Evolutionary conservation across 2,113 vertebrate species (phyloP).

Genomic region (Pangasianodon hypophthalmus): DNA sequence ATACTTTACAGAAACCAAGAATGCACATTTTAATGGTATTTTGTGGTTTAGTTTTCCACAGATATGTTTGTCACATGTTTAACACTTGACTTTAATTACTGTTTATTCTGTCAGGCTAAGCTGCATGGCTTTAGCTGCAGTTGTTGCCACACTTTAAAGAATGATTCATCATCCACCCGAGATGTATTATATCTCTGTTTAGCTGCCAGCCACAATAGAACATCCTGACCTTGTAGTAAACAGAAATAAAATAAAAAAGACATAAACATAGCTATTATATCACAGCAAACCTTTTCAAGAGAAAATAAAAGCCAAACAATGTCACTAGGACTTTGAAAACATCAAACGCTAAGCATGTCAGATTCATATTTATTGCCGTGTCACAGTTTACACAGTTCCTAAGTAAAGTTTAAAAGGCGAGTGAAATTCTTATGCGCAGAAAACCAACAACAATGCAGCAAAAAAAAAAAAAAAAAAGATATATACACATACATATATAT

Average conservation of each 20-base stretch:
- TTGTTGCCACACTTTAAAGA: conserved; percentile 6
- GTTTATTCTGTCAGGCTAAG: background rate
- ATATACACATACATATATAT: no score
- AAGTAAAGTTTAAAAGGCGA: no score
- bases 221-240: conserved; percentile 7
- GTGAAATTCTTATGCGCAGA: no score
- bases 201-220: background rate
- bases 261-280: background rate
- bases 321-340: background rate
- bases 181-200: conserved; percentile 1
- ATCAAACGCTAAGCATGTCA: background rate
- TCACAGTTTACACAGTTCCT: background rate
- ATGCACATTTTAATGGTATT: background rate
- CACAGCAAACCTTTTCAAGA: background rate
- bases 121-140: background rate
- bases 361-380: background rate
- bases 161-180: conserved; percentile 4
- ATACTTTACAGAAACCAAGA: background rate
- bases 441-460: no score
- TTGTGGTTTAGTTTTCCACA: background rate
- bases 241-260: background rate
- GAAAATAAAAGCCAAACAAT: background rate
- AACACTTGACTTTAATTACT: background rate
- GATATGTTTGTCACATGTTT: background rate
- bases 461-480: no score